Evolutionary conservation across 2,113 vertebrate genomes (phyloP).

Genomic region (Sinocyclocheilus maitianheensis): DNA sequence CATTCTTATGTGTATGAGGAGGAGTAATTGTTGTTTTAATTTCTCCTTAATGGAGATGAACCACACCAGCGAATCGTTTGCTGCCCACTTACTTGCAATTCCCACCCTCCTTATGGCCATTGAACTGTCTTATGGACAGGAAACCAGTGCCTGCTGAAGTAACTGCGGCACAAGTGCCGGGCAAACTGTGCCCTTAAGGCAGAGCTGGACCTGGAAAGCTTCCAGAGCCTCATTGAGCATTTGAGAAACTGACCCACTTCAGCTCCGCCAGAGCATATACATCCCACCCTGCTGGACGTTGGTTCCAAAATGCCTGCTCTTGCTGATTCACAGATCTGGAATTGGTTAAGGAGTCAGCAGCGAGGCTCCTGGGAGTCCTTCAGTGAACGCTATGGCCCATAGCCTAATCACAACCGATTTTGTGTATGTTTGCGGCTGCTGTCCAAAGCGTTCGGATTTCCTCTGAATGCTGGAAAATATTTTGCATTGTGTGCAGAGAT

Average conservation of each 20-base stretch:
- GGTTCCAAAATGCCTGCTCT: constrained; percentile 41
- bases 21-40: constrained; percentile 1
- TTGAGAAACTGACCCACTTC: constrained; percentile 51
- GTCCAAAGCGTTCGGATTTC: neutral
- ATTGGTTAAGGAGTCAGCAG: constrained; percentile 26
- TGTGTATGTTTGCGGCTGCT: constrained; percentile 1
- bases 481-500: neutral
- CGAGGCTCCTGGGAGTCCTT: constrained; percentile 46
- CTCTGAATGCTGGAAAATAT: neutral
- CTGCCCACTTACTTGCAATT: constrained; percentile 42
- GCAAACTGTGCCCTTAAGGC: constrained; percentile 26
- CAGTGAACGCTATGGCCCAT: constrained; percentile 5
- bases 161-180: constrained; percentile 19
- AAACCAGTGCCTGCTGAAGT: constrained; percentile 36
- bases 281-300: constrained; percentile 37
- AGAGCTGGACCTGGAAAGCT: constrained; percentile 32
- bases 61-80: neutral
- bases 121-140: constrained; percentile 33
- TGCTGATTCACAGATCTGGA: constrained; percentile 55
- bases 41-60: neutral
- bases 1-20: neutral
- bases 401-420: neutral
- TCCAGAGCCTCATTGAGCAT: constrained; percentile 51
- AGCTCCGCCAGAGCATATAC: constrained; percentile 30
- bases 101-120: constrained; percentile 19